A percentile compares a stretch with the other conserved stretches of the same genome.
Conservation (phyloP, 2,888 invertebrate genomes). For the Stenotaenia linearis region DNA sequence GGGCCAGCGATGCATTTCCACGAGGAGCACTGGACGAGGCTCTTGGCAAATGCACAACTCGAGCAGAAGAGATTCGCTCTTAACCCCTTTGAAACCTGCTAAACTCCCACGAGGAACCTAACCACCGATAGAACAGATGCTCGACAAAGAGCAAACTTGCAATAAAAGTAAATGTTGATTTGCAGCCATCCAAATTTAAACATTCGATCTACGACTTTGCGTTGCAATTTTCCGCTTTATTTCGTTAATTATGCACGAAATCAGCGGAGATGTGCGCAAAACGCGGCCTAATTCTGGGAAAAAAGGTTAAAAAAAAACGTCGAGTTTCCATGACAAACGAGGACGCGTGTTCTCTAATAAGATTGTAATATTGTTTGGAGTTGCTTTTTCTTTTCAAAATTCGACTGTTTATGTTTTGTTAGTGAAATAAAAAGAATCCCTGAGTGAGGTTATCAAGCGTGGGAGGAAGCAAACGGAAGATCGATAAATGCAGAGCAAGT, state of each 20-base stretch:
- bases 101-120: neutral
- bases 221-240: too few species aligned
- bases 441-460: slow-evolving; percentile 10
- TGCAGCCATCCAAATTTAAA: neutral
- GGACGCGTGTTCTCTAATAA: too few species aligned
- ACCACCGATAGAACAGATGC: slow-evolving; percentile 2
- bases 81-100: slow-evolving; percentile 19
- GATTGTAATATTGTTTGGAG: neutral
- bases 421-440: neutral
- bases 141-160: neutral
- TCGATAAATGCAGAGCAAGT: slow-evolving; percentile 15
- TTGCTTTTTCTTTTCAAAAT: neutral
- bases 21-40: slow-evolving; percentile 13
- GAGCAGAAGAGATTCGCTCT: slow-evolving; percentile 11
- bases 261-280: too few species aligned
- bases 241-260: neutral
- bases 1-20: neutral
- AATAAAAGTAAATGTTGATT: slow-evolving; percentile 3
- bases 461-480: neutral
- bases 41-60: slow-evolving; percentile 10
- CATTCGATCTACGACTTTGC: neutral
- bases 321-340: too few species aligned
- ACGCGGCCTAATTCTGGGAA: too few species aligned
- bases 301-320: too few species aligned
- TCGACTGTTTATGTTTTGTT: neutral